Conservation (phyloP, 2,888 invertebrate species). For the Alentia gelatinosa region DNA sequence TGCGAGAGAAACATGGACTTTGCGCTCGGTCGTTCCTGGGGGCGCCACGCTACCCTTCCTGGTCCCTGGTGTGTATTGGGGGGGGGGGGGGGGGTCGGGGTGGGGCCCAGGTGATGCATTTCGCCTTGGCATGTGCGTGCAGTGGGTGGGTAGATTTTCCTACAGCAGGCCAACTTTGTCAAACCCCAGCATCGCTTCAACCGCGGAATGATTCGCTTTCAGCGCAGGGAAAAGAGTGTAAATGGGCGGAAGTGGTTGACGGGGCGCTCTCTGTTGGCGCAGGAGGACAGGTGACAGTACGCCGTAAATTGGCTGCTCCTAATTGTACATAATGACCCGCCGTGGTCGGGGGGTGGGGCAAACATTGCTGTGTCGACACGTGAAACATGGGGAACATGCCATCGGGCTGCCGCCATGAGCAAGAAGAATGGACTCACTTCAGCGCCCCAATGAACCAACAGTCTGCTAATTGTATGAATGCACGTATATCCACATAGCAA, state of each 20-base stretch:
- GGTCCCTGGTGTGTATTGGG: too few species aligned
- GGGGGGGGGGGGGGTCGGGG: too few species aligned
- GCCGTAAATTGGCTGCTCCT: not conserved
- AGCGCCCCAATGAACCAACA: not conserved
- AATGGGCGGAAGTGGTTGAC: slow-evolving; percentile 3
- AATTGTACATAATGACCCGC: slow-evolving; percentile 15
- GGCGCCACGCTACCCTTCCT: too few species aligned
- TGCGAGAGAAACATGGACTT: too few species aligned
- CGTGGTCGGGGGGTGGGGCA: not conserved
- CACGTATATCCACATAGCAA: too few species aligned
- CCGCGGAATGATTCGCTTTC: not conserved
- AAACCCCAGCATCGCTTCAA: too few species aligned
- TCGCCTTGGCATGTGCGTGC: too few species aligned
- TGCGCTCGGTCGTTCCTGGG: too few species aligned
- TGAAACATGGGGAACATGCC: not conserved
- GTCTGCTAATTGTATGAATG: too few species aligned
- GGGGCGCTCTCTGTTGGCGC: not conserved
- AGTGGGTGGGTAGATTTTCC: too few species aligned
- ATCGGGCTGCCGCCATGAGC: not conserved
- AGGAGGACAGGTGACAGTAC: not conserved
- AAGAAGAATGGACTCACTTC: not conserved
- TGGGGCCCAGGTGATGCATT: too few species aligned
- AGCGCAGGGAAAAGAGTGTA: not conserved
- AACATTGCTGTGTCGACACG: not conserved
- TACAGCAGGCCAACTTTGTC: too few species aligned